These are phyloP conservation scores for Mya arenaria DNA, from an alignment of 1,140 invertebrate species.

Conservation along the genomic window DNA sequence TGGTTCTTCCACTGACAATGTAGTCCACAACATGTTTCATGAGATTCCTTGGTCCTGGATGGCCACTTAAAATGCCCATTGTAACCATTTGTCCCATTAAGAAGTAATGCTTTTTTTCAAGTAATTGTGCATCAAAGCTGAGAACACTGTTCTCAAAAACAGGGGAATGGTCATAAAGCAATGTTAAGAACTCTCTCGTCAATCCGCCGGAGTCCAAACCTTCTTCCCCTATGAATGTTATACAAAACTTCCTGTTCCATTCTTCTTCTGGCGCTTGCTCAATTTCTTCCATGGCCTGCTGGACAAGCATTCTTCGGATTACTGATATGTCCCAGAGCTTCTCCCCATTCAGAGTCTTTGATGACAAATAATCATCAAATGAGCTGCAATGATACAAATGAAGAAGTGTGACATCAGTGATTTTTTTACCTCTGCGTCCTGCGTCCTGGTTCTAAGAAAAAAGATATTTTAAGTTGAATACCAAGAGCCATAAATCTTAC, in stretches of 20 bases:
- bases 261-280: constrained; percentile 1
- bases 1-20: background rate
- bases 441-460: too few species aligned
- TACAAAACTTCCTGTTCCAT: background rate
- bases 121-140: background rate
- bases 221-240: constrained; percentile 46
- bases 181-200: constrained; percentile 31
- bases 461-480: too few species aligned
- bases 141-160: constrained; percentile 1
- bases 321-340: constrained; percentile 10
- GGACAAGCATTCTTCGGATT: background rate
- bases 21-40: background rate
- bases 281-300: constrained; percentile 8
- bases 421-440: too few species aligned
- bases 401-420: background rate
- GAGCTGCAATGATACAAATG: background rate
- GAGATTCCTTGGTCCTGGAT: constrained; percentile 24
- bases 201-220: constrained; percentile 37
- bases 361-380: constrained; percentile 8
- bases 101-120: constrained; percentile 13
- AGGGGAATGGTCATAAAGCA: constrained; percentile 12
- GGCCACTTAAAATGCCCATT: constrained; percentile 3
- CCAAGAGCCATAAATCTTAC: too few species aligned
- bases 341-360: background rate
- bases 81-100: constrained; percentile 1